Conservation (phyloP, 1,140 invertebrate genomes). For the Lepidurus couesii region DNA sequence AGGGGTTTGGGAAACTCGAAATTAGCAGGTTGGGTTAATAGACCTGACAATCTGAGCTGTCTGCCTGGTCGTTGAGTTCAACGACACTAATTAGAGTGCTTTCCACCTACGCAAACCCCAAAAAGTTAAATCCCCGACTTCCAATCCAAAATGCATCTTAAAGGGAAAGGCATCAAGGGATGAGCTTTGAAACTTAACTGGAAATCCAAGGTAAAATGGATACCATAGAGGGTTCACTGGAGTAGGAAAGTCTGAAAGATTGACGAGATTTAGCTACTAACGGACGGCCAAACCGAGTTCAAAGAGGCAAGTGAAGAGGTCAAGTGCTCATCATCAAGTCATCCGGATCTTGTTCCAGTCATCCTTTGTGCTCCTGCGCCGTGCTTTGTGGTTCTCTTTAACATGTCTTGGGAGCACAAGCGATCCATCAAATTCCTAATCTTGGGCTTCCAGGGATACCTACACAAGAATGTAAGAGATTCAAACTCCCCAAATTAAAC, state of each 20-base stretch:
- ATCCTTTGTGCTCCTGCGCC: not conserved
- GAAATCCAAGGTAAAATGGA: not conserved
- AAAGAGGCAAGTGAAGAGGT: not conserved
- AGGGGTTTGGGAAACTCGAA: not conserved
- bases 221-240: not conserved
- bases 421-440: too few species aligned
- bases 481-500: too few species aligned
- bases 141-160: too few species aligned
- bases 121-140: not conserved
- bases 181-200: too few species aligned
- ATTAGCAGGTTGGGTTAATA: conserved; percentile 5
- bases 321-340: not conserved
- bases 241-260: not conserved
- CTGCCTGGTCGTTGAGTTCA: not conserved
- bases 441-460: too few species aligned
- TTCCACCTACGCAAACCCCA: not conserved
- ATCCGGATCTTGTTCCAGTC: not conserved
- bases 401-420: too few species aligned
- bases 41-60: conserved; percentile 2
- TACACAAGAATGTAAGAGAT: too few species aligned
- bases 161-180: too few species aligned
- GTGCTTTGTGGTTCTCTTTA: not conserved
- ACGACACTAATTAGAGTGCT: not conserved
- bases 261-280: not conserved
- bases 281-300: too few species aligned